Percentiles rank a stretch among this genome's conserved stretches.
These are phyloP conservation scores for Wasmannia auropunctata DNA, from an alignment of 1,140 invertebrate genomes.

Conservation along the genomic window DNA sequence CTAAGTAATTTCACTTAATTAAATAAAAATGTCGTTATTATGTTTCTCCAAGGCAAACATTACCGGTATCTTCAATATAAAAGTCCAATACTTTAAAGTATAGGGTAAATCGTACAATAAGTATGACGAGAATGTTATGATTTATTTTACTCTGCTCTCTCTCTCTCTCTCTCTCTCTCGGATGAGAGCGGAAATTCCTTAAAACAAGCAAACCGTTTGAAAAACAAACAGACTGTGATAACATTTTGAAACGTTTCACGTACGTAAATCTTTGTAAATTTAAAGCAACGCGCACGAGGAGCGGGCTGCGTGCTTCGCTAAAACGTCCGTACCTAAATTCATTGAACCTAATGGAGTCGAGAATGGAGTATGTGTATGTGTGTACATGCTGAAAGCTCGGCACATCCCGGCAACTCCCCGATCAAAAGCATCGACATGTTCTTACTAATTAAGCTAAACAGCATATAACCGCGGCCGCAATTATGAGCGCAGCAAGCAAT, in stretches of 20 bases:
- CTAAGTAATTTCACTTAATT: background rate
- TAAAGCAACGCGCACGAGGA: background rate
- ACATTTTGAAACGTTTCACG: background rate
- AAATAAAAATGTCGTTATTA: background rate
- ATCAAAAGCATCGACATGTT: slow-evolving; percentile 52
- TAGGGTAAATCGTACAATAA: background rate
- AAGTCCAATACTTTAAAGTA: background rate
- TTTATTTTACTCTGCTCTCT: background rate
- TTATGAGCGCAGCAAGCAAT: slow-evolving; percentile 18
- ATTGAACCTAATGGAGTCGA: slow-evolving; percentile 62
- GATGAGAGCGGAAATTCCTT: background rate
- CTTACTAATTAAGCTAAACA: slow-evolving; percentile 51
- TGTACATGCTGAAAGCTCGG: slow-evolving; percentile 2
- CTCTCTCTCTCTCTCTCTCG: too few relatives aligned
- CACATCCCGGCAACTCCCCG: background rate
- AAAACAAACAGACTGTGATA: background rate
- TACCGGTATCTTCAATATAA: background rate
- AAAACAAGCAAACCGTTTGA: background rate
- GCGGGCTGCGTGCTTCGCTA: slow-evolving; percentile 14
- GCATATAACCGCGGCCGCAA: background rate
- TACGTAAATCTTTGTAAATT: background rate
- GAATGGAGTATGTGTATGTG: slow-evolving; percentile 14
- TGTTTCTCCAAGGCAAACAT: background rate
- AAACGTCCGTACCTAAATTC: slow-evolving; percentile 52
- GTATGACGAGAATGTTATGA: background rate